These are phyloP conservation scores for Lytechinus pictus DNA, from an alignment of 35 echinoderm and acorn worm species.

Conservation along the genomic window DNA sequence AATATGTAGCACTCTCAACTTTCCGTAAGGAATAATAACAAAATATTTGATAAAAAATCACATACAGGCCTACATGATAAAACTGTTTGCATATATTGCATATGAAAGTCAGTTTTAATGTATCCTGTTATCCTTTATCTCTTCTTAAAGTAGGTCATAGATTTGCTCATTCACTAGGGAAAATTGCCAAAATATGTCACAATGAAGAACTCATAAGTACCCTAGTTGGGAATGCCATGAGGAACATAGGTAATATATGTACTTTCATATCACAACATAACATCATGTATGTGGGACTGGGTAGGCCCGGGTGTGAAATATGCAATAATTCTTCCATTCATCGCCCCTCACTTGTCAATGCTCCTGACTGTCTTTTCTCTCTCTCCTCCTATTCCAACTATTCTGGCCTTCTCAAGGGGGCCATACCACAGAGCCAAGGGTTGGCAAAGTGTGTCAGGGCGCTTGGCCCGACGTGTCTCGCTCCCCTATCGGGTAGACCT, in stretches of 20 bases:
- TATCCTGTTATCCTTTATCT: too few relatives aligned
- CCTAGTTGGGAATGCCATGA: neutral
- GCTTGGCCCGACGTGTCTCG: neutral
- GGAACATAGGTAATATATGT: neutral
- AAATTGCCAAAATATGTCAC: neutral
- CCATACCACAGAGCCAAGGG: slow-evolving; percentile 15
- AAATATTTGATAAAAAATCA: too few relatives aligned
- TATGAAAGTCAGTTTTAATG: too few relatives aligned
- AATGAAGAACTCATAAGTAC: neutral
- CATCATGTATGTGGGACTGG: slow-evolving; percentile 28
- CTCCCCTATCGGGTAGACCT: slow-evolving; percentile 27
- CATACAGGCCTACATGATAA: too few relatives aligned
- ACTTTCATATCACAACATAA: neutral
- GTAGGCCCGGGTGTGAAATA: slow-evolving; percentile 27
- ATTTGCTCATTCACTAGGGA: neutral
- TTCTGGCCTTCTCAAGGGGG: neutral
- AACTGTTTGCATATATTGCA: too few relatives aligned
- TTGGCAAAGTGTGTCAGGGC: neutral
- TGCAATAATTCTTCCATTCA: slow-evolving; percentile 21
- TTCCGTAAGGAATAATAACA: too few relatives aligned
- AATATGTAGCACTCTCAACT: too few relatives aligned
- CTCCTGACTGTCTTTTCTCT: slow-evolving; percentile 27
- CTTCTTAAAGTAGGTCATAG: neutral
- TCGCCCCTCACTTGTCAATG: neutral
- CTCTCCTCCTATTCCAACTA: slow-evolving; percentile 15